A percentile compares a stretch with the other conserved stretches of the same genome.
Evolutionary conservation across 2,888 invertebrate genomes (phyloP).

Genomic region (Heteromyza rotundicornis): DNA sequence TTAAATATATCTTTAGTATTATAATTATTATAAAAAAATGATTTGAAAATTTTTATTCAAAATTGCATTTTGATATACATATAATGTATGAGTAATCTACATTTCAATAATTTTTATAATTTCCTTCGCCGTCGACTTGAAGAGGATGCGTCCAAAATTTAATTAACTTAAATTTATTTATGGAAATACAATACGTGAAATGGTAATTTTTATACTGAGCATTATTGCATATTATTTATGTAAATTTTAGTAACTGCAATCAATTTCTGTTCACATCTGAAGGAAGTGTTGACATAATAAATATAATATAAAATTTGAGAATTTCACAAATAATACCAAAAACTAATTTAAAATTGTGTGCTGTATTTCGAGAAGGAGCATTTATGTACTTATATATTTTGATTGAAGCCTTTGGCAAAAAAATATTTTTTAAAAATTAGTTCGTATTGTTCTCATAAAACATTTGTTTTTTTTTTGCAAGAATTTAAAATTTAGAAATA

Average conservation of each 20-base stretch:
- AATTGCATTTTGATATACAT: conserved; percentile 53
- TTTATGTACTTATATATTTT: conserved; percentile 25
- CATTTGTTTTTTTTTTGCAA: too few species aligned
- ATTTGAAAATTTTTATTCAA: conserved; percentile 41
- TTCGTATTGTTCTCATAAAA: conserved; percentile 35
- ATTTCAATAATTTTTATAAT: neutral
- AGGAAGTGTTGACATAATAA: too few species aligned
- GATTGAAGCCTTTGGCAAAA: conserved; percentile 53
- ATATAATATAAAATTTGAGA: too few species aligned
- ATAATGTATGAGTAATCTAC: conserved; percentile 22
- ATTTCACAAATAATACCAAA: neutral
- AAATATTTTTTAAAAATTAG: conserved; percentile 45
- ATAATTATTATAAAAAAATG: conserved; percentile 20
- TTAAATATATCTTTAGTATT: conserved; percentile 32
- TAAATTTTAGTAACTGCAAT: too few species aligned
- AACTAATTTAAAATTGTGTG: neutral
- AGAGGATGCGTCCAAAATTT: too few species aligned
- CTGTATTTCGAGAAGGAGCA: neutral
- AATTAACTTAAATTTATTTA: too few species aligned
- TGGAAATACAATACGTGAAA: too few species aligned
- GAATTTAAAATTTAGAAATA: conserved; percentile 37
- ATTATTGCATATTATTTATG: too few species aligned
- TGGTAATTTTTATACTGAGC: too few species aligned
- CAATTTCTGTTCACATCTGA: too few species aligned
- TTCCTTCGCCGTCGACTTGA: too few species aligned